Evolutionary conservation across 2,888 invertebrate species (phyloP).

Genomic region (Caenorhabditis sinica): DNA sequence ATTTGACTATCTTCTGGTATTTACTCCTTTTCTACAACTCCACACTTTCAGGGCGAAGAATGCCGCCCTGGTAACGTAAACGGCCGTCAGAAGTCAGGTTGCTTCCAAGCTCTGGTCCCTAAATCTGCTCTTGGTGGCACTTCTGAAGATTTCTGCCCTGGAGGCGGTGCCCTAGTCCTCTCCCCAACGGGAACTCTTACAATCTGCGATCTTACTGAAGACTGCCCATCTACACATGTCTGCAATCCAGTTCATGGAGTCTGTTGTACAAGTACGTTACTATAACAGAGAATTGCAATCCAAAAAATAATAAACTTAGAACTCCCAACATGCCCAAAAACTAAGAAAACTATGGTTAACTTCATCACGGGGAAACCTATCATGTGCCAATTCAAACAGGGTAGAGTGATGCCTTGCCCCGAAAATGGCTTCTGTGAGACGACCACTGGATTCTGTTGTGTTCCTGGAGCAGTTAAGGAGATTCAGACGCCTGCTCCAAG

Average conservation of each 20-base stretch:
- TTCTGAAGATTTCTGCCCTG: constrained; percentile 78
- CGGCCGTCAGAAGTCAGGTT: constrained; percentile 73
- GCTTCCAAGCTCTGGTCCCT: constrained; percentile 68
- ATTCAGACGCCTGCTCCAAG: constrained; percentile 5
- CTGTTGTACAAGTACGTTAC: constrained; percentile 82
- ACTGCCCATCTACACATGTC: constrained; percentile 75
- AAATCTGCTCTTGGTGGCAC: constrained; percentile 49
- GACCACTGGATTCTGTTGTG: constrained; percentile 79
- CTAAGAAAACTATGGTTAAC: constrained; percentile 77
- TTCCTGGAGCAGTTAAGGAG: constrained; percentile 35
- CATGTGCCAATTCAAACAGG: constrained; percentile 76
- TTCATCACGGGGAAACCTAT: constrained; percentile 75
- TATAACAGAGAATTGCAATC: constrained; percentile 29
- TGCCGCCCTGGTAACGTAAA: constrained; percentile 78
- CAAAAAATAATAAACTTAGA: constrained; percentile 59
- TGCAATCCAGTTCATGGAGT: constrained; percentile 81
- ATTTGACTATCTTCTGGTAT: not conserved
- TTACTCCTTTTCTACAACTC: not conserved
- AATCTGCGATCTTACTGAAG: constrained; percentile 75
- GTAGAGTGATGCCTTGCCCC: constrained; percentile 73
- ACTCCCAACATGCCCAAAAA: constrained; percentile 79
- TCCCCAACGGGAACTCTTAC: constrained; percentile 72
- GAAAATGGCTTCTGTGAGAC: constrained; percentile 75
- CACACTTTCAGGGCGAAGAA: constrained; percentile 71
- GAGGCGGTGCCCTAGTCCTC: constrained; percentile 77